Evolutionary conservation across 2,797 vertebrate genomes (phyloP), one percentile per base, ranked within the genome.

Genomic region (Amazona ochrocephala): DNA sequence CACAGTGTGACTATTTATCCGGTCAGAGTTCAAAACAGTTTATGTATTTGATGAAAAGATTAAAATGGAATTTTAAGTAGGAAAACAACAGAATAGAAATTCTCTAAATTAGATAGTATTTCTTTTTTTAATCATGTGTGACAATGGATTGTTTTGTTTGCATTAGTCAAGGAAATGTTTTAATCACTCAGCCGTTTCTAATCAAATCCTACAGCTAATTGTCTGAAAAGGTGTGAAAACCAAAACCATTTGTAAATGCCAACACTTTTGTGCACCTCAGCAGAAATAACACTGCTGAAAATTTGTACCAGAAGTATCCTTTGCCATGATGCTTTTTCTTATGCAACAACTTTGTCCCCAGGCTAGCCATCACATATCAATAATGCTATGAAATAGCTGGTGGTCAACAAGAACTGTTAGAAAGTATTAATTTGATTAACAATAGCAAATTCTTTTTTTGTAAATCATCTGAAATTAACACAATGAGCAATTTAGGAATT

Each of bases 21-120:
- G 81, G 41, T 86, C 88, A 87, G 37, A 87, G 76, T 29, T 41
- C 76, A 93, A 95, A 60, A 37, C 3, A 87, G 84, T 96, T 95
- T 96, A 90, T 84, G 21, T 70, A 95, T 96, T 95, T 91, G 80
- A 95, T 73, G 61, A 94, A 94, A 81, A 92, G 80, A 95, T 73
- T 75, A 93, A 92, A 94, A 70, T 64, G 62, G 93, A 79, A 90
- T 89, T 93, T 93, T 96, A 92, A 94, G 60, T 74, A 79, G 76
- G 74, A 97, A 96, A 96, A 42, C 60, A 94, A 92, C 73, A 95
- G 70, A 76, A 77, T 7, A 65, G 30, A 82, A 66, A 39, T 73
- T 78, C 74, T 83, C 84, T 26, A 47, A 39, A 77, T 73, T 45
- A 76, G 83, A 96, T 83, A 87, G 91, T 26, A 92, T 87, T 74